phyloP scores from a whole-genome alignment of 2,113 vertebrate genomes.

The Pipra filicauda region DNA sequence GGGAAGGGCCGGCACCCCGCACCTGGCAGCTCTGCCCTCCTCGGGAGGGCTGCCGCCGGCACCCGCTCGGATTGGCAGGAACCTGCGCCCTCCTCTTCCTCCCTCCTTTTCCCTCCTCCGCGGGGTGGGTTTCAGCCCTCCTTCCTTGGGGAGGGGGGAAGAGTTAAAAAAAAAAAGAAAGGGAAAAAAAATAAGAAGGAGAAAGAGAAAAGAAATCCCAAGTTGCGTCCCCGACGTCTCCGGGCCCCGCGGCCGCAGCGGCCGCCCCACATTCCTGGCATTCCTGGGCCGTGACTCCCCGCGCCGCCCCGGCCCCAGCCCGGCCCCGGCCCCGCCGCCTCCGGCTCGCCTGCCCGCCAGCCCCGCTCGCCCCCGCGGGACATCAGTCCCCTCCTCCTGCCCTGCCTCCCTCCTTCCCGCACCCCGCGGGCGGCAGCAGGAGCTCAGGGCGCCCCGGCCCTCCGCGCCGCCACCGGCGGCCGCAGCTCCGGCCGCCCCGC shows the following conservation, averaged over 20 bases:
- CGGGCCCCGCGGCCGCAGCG: conserved; percentile 41
- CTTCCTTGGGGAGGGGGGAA: not conserved
- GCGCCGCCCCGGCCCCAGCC: conserved; percentile 7
- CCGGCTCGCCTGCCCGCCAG: not conserved
- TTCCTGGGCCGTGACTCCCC: conserved; percentile 53
- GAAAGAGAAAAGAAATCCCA: conserved; percentile 17
- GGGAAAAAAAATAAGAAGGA: not conserved
- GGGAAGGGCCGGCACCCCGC: not conserved
- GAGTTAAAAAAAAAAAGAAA: not conserved
- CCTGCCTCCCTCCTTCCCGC: not conserved
- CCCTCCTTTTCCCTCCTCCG: conserved; percentile 36
- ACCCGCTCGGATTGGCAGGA: conserved; percentile 25
- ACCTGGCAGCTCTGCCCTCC: not conserved
- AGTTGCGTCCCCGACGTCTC: conserved; percentile 49
- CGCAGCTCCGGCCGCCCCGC: not conserved
- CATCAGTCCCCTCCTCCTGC: not conserved
- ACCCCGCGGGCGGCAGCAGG: not conserved
- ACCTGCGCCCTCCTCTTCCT: conserved; percentile 55
- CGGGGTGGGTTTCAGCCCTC: conserved; percentile 33
- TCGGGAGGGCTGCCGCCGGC: not conserved
- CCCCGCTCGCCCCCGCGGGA: not conserved
- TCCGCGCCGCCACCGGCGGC: not conserved
- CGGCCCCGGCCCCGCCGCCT: not conserved
- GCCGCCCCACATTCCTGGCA: conserved; percentile 53
- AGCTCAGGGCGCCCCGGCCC: not conserved